Evolutionary conservation across 2,888 invertebrate genomes (phyloP).

Genomic region (Stegophylla sp.): DNA sequence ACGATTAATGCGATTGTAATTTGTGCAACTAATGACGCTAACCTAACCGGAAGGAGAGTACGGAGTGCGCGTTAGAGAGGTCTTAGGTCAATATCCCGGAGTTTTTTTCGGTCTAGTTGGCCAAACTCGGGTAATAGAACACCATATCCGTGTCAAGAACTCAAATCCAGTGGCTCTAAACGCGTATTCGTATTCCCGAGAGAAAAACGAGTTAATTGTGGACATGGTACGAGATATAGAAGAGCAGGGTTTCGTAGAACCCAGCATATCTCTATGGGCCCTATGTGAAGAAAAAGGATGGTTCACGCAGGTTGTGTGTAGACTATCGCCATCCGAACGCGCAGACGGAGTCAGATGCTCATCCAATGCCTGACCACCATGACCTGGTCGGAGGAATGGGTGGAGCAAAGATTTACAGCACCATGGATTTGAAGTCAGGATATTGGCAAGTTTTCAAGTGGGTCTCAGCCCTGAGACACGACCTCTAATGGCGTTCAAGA

Average conservation of each 20-base stretch:
- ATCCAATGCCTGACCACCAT: slow-evolving; percentile 48
- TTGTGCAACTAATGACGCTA: too few species aligned
- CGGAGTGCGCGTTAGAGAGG: too few species aligned
- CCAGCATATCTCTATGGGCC: slow-evolving; percentile 24
- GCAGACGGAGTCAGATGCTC: slow-evolving; percentile 20
- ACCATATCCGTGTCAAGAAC: too few species aligned
- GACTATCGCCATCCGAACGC: slow-evolving; percentile 57
- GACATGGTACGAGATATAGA: slow-evolving; percentile 18
- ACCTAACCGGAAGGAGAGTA: too few species aligned
- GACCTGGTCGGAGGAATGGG: slow-evolving; percentile 41
- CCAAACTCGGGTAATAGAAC: too few species aligned
- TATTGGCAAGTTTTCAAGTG: slow-evolving; percentile 60
- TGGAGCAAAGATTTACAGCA: neutral
- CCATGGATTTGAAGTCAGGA: slow-evolving; percentile 55
- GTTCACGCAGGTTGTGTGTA: slow-evolving; percentile 7
- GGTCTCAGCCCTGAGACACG: neutral
- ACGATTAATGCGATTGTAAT: too few species aligned
- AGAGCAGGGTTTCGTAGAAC: slow-evolving; percentile 12
- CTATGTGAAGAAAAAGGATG: slow-evolving; percentile 25
- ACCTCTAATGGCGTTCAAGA: slow-evolving; percentile 58
- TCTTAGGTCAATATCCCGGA: too few species aligned
- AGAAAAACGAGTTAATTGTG: neutral
- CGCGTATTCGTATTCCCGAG: too few species aligned
- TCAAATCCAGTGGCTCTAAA: too few species aligned
- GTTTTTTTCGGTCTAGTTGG: too few species aligned